phyloP scores from a whole-genome alignment of 2,113 vertebrate species.

The Dipodomys stephensi region DNA sequence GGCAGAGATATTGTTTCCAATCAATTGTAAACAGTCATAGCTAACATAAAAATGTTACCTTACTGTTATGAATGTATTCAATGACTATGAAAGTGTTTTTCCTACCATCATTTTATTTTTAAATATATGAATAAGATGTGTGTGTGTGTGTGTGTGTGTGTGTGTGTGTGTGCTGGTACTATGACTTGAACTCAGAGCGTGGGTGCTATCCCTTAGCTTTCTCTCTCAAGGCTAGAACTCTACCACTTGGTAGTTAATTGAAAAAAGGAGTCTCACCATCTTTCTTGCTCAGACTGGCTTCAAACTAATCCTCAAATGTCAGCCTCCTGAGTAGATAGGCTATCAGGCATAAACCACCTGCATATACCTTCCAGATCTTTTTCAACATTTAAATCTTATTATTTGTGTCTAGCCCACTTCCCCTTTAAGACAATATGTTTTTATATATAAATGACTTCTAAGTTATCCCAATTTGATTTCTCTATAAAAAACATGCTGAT shows the following conservation, averaged over 20 bases:
- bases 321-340: too few relatives aligned
- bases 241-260: too few relatives aligned
- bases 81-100: constrained; percentile 40
- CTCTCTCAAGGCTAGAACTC: too few relatives aligned
- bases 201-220: too few relatives aligned
- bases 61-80: constrained; percentile 39
- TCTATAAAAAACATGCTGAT: constrained; percentile 34
- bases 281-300: too few relatives aligned
- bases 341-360: too few relatives aligned
- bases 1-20: constrained; percentile 43
- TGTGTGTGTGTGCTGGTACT: too few relatives aligned
- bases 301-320: too few relatives aligned
- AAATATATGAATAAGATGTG: not conserved
- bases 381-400: constrained; percentile 29
- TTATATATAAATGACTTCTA: not conserved
- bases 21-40: constrained; percentile 8
- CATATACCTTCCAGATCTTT: not conserved
- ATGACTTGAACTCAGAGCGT: too few relatives aligned
- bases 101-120: constrained; percentile 30
- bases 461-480: not conserved
- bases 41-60: constrained; percentile 62
- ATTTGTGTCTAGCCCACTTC: not conserved
- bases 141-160: too few relatives aligned
- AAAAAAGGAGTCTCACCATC: too few relatives aligned
- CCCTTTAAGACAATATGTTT: constrained; percentile 19